A percentile compares a stretch with the other conserved stretches of the same genome.
These are phyloP conservation scores for Neogobius melanostomus DNA, from an alignment of 2,113 vertebrate genomes.

Conservation along the genomic window DNA sequence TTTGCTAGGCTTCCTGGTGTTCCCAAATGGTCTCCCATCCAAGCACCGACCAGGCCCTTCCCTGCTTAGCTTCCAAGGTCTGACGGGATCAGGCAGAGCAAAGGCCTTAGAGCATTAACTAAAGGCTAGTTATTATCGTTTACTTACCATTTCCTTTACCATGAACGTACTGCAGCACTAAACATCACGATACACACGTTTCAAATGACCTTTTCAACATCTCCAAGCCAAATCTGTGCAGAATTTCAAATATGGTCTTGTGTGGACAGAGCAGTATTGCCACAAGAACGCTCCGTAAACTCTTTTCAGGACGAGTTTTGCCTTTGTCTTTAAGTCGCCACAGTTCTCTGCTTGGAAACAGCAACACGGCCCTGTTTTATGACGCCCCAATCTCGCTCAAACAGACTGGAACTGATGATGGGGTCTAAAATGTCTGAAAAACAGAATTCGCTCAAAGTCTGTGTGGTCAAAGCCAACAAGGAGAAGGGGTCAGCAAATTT, in stretches of 20 bases:
- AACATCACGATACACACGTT: no score
- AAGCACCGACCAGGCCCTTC: no score
- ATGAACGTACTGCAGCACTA: no score
- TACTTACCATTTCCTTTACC: no score
- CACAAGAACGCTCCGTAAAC: background rate
- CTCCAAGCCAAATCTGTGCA: background rate
- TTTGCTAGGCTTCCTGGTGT: no score
- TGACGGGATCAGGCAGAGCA: no score
- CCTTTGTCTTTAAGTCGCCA: constrained; percentile 55
- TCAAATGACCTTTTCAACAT: background rate
- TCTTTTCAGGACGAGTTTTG: constrained; percentile 15
- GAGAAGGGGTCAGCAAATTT: constrained; percentile 46
- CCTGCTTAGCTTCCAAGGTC: no score
- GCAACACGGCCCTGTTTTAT: constrained; percentile 52
- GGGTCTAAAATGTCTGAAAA: constrained; percentile 23
- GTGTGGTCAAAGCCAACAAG: constrained; percentile 48
- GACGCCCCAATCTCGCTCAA: constrained; percentile 59
- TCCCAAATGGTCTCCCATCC: no score
- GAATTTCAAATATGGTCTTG: background rate
- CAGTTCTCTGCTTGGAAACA: constrained; percentile 44
- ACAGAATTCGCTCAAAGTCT: constrained; percentile 46
- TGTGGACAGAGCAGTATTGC: background rate
- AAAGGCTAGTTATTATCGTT: no score
- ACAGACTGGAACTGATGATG: constrained; percentile 39
- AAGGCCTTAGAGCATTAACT: no score